Percentiles rank a stretch among this genome's conserved stretches.
Evolutionary conservation across 2,797 vertebrate genomes (phyloP).

Genomic region (Molossus alvarezi): DNA sequence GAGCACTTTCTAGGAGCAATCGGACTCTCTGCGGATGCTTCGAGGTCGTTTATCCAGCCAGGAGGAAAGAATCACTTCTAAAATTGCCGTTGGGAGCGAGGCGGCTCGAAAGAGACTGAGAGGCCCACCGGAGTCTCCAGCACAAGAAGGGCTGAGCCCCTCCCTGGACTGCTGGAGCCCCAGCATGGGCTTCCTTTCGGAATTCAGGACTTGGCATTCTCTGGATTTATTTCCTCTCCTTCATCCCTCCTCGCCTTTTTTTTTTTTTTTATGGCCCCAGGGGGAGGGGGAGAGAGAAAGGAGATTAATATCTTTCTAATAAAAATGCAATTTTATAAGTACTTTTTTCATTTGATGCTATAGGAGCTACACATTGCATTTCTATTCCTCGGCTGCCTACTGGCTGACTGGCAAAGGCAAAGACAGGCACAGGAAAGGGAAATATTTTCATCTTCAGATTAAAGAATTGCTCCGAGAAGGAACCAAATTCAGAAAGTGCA

Average conservation of each 20-base stretch:
- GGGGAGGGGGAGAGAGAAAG: constrained; percentile 55
- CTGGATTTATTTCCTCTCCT: constrained; percentile 70
- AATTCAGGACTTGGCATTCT: constrained; percentile 67
- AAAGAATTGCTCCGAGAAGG: constrained; percentile 49
- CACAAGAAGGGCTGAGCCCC: neutral
- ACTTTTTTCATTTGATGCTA: constrained; percentile 57
- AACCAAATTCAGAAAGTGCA: constrained; percentile 78
- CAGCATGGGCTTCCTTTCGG: constrained; percentile 51
- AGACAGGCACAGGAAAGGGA: constrained; percentile 62
- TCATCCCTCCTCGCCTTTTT: constrained; percentile 71
- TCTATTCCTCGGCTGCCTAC: neutral
- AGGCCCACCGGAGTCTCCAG: neutral
- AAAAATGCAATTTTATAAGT: constrained; percentile 75
- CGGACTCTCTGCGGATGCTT: constrained; percentile 36
- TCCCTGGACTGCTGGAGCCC: neutral
- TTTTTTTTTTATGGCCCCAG: constrained; percentile 80
- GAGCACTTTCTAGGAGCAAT: constrained; percentile 18
- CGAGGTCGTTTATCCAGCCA: neutral
- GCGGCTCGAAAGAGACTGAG: neutral
- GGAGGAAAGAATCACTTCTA: constrained; percentile 20
- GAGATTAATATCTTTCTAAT: constrained; percentile 71
- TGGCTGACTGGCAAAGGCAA: constrained; percentile 71
- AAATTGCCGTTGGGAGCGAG: neutral
- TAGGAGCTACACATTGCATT: constrained; percentile 59
- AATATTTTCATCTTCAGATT: constrained; percentile 76